Percentiles rank a stretch among this genome's conserved stretches.
Conservation (phyloP, 2,113 vertebrate species). For the Etheostoma cragini region DNA sequence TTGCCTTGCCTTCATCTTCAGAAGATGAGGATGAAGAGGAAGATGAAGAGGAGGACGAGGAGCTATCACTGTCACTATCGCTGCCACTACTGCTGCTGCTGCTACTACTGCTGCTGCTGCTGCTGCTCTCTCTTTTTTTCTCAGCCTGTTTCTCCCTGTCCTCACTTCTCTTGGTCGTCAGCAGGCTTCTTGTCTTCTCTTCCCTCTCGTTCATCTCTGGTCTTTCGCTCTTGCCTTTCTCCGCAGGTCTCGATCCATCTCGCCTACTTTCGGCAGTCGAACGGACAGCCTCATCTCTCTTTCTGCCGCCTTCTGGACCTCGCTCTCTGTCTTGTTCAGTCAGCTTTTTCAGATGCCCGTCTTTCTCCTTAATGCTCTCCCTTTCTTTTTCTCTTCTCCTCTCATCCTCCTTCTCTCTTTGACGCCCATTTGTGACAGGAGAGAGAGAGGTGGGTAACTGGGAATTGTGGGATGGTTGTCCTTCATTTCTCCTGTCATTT, state of each 20-base stretch:
- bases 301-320: constrained; percentile 15
- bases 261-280: constrained; percentile 10
- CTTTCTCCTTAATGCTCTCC: constrained; percentile 41
- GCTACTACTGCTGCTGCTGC: constrained; percentile 31
- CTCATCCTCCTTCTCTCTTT: constrained; percentile 36
- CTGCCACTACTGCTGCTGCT: constrained; percentile 50
- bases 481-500: constrained; percentile 33
- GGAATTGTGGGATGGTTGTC: not conserved
- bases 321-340: constrained; percentile 23
- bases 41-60: constrained; percentile 78
- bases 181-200: constrained; percentile 44
- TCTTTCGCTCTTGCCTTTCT: constrained; percentile 25
- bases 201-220: constrained; percentile 3
- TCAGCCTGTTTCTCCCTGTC: constrained; percentile 43
- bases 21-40: constrained; percentile 79
- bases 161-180: constrained; percentile 11
- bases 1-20: constrained; percentile 66
- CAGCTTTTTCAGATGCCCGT: constrained; percentile 29
- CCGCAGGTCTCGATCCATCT: not conserved
- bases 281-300: not conserved
- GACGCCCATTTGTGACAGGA: constrained; percentile 35
- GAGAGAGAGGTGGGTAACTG: constrained; percentile 29
- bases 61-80: constrained; percentile 77
- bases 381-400: constrained; percentile 14
- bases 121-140: constrained; percentile 60